phyloP scores from a whole-genome alignment of 2,797 vertebrate species.

The Orestias chungarensis region DNA sequence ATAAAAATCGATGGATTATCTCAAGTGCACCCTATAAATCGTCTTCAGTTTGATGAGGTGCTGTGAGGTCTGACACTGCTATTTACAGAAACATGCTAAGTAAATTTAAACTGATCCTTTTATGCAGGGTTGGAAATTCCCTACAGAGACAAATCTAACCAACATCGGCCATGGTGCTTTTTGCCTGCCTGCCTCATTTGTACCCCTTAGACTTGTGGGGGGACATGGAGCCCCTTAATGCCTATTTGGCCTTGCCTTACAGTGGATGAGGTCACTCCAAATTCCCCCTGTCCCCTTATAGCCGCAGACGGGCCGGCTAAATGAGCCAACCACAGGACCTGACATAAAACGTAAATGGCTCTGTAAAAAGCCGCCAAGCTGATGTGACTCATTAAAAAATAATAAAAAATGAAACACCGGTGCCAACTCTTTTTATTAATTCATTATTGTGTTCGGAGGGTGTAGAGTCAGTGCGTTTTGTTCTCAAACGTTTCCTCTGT shows the following conservation, averaged over 20 bases:
- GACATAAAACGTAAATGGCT: conserved; percentile 80
- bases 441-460: conserved; percentile 79
- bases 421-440: conserved; percentile 83
- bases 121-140: conserved; percentile 79
- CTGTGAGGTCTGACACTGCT: conserved; percentile 49
- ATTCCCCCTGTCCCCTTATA: conserved; percentile 80
- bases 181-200: conserved; percentile 71
- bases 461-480: conserved; percentile 53
- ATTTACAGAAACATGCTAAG: conserved; percentile 60
- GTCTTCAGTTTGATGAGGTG: conserved; percentile 32
- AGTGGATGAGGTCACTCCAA: conserved; percentile 82
- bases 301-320: conserved; percentile 75
- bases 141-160: conserved; percentile 52
- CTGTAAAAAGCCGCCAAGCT: conserved; percentile 76
- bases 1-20: conserved; percentile 60
- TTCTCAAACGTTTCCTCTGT: conserved; percentile 52
- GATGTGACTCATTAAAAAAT: conserved; percentile 86
- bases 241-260: conserved; percentile 78
- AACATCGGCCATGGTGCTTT: conserved; percentile 59
- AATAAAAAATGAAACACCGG: too few relatives aligned
- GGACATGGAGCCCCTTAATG: conserved; percentile 74
- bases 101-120: conserved; percentile 60
- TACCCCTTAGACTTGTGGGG: conserved; percentile 78
- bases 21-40: conserved; percentile 49
- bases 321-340: conserved; percentile 73